Evolutionary conservation across 2,888 invertebrate genomes (phyloP).

Genomic region (Elmis aenea): DNA sequence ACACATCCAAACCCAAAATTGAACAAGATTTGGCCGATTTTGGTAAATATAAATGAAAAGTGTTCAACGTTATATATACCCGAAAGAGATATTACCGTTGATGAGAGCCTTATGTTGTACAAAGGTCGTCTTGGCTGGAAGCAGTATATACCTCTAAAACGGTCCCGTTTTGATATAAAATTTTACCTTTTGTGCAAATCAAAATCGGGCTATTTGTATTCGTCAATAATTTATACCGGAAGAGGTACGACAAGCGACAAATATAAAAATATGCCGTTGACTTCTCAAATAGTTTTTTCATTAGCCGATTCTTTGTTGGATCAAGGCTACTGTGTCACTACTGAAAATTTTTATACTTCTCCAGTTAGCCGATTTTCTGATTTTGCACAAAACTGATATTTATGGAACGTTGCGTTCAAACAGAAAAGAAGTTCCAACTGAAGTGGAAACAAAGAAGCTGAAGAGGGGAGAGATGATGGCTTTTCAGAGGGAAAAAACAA

Average conservation of each 20-base stretch:
- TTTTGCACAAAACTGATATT: slow-evolving; percentile 15
- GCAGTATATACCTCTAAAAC: no score
- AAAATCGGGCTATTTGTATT: slow-evolving; percentile 28
- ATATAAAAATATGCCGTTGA: slow-evolving; percentile 8
- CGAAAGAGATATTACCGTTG: slow-evolving; percentile 25
- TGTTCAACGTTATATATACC: slow-evolving; percentile 11
- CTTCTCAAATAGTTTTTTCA: slow-evolving; percentile 9
- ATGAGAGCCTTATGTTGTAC: slow-evolving; percentile 30
- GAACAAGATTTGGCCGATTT: slow-evolving; percentile 22
- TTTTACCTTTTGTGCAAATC: slow-evolving; percentile 32
- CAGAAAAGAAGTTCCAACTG: slow-evolving; percentile 16
- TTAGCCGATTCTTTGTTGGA: slow-evolving; percentile 8
- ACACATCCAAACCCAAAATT: slow-evolving; percentile 18
- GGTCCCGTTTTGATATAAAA: no score
- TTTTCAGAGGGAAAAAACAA: slow-evolving; percentile 20
- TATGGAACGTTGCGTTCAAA: slow-evolving; percentile 18
- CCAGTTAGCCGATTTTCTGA: slow-evolving; percentile 16
- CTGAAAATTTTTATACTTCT: slow-evolving; percentile 24
- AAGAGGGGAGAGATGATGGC: slow-evolving; percentile 14
- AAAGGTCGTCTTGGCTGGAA: slow-evolving; percentile 32
- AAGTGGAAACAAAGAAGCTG: slow-evolving; percentile 1
- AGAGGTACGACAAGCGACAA: slow-evolving; percentile 10
- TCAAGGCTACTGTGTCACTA: slow-evolving; percentile 25
- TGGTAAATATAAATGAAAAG: slow-evolving; percentile 9
- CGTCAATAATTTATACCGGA: slow-evolving; percentile 29